A percentile compares a stretch with the other conserved stretches of the same genome.
Evolutionary conservation across 1,140 invertebrate species (phyloP).

Genomic region (Cydia splendana): DNA sequence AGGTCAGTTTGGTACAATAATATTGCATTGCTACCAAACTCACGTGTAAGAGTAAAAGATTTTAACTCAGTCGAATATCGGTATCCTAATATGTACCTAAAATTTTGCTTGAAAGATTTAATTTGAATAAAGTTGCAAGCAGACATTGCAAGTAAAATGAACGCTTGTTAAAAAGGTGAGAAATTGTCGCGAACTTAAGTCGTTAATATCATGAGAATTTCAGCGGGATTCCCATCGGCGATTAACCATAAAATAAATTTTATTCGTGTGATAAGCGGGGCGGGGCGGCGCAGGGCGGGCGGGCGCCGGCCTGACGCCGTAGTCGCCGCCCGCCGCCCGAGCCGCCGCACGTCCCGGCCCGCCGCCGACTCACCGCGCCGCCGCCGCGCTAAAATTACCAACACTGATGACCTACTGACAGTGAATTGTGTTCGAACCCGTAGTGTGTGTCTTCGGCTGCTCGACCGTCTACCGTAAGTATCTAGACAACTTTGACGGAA

Average conservation of each 20-base stretch:
- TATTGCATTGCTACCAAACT: too few species aligned
- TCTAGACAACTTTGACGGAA: conserved; percentile 42
- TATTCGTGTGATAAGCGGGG: conserved; percentile 72
- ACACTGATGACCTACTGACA: conserved; percentile 60
- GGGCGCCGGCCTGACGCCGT: conserved; percentile 64
- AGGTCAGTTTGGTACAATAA: too few species aligned
- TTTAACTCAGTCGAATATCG: background rate
- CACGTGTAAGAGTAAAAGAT: background rate
- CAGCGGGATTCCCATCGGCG: conserved; percentile 65
- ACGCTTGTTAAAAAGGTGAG: background rate
- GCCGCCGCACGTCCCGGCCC: conserved; percentile 55
- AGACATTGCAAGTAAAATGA: background rate
- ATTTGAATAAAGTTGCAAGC: background rate
- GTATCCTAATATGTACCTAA: too few species aligned
- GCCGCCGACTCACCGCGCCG: conserved; percentile 53
- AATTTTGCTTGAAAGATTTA: too few species aligned
- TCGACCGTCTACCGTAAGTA: conserved; percentile 49
- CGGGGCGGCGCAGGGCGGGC: conserved; percentile 56
- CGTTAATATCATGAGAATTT: conserved; percentile 64
- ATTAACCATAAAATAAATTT: conserved; percentile 78
- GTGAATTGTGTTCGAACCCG: conserved; percentile 60
- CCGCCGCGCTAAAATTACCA: conserved; percentile 67
- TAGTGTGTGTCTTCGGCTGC: conserved; percentile 46
- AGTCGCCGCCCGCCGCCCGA: conserved; percentile 42
- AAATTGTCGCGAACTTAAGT: conserved; percentile 43